A percentile compares a stretch with the other conserved stretches of the same genome.
phyloP scores from a whole-genome alignment of 2,797 vertebrate species.

The Rhinophrynus dorsalis region DNA sequence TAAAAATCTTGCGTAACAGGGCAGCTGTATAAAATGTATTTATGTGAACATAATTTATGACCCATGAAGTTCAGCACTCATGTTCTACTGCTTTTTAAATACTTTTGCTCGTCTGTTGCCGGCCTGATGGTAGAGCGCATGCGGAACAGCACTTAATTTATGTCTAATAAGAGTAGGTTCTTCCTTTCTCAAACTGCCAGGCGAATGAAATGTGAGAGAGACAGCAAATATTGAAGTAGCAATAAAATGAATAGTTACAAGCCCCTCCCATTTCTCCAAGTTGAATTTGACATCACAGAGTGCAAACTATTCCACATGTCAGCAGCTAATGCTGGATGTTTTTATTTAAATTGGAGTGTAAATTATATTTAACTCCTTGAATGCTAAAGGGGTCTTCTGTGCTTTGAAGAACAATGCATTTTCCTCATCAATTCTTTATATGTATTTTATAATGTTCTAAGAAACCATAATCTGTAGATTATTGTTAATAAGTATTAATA shows the following conservation, averaged over 20 bases:
- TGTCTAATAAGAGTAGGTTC: constrained; percentile 9
- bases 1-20: constrained; percentile 36
- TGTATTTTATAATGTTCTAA: no score
- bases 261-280: constrained; percentile 16
- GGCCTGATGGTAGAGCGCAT: constrained; percentile 16
- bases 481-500: no score
- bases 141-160: constrained; percentile 37
- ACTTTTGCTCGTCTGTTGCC: not conserved
- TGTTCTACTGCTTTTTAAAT: constrained; percentile 26
- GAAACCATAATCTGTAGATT: no score
- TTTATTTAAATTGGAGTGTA: constrained; percentile 16
- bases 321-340: constrained; percentile 3
- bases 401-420: no score
- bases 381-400: no score
- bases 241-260: not conserved
- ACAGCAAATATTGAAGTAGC: constrained; percentile 16
- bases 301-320: constrained; percentile 17
- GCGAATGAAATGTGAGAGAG: constrained; percentile 9
- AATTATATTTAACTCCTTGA: constrained; percentile 14
- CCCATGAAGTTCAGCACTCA: constrained; percentile 47
- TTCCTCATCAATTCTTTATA: no score
- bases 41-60: constrained; percentile 37
- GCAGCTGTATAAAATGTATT: constrained; percentile 28
- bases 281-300: constrained; percentile 28
- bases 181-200: constrained; percentile 21